Evolutionary conservation across 2,797 vertebrate species (phyloP).

Genomic region (Salarias fasciatus): DNA sequence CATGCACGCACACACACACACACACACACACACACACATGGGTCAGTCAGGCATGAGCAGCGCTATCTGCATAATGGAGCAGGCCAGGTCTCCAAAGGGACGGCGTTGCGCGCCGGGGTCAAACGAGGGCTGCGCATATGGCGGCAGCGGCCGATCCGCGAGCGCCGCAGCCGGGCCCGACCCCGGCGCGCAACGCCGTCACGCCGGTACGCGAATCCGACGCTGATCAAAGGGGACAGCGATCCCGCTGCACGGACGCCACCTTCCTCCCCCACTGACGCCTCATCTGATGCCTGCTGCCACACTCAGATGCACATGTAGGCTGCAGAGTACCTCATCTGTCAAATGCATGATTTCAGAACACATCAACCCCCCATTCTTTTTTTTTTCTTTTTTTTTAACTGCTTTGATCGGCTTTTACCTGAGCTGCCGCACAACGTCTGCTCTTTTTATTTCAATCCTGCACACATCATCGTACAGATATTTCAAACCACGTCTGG

Average conservation of each 20-base stretch:
- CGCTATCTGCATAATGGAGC: constrained; percentile 97
- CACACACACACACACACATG: constrained; percentile 60
- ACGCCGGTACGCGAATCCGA: constrained; percentile 79
- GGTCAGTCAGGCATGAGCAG: constrained; percentile 91
- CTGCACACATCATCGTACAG: no score
- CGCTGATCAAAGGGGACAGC: constrained; percentile 69
- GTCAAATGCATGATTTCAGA: constrained; percentile 56
- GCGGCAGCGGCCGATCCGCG: constrained; percentile 84
- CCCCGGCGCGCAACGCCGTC: constrained; percentile 88
- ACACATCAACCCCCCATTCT: constrained; percentile 33
- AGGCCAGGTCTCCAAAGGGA: constrained; percentile 92
- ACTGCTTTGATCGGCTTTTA: constrained; percentile 56
- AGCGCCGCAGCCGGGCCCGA: constrained; percentile 88
- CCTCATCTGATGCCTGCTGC: constrained; percentile 59
- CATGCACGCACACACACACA: constrained; percentile 57
- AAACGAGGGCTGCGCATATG: constrained; percentile 93
- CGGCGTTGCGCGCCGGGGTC: constrained; percentile 90
- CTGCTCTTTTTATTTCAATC: no score
- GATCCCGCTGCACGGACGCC: constrained; percentile 52
- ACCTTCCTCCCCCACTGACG: constrained; percentile 19
- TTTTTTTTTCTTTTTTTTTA: constrained; percentile 20
- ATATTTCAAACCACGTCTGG: no score
- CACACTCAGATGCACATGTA: constrained; percentile 62
- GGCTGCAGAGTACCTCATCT: constrained; percentile 63
- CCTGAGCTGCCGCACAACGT: constrained; percentile 1